These are phyloP conservation scores for Radopholus similis DNA, from an alignment of 1,140 invertebrate genomes.

Conservation along the genomic window DNA sequence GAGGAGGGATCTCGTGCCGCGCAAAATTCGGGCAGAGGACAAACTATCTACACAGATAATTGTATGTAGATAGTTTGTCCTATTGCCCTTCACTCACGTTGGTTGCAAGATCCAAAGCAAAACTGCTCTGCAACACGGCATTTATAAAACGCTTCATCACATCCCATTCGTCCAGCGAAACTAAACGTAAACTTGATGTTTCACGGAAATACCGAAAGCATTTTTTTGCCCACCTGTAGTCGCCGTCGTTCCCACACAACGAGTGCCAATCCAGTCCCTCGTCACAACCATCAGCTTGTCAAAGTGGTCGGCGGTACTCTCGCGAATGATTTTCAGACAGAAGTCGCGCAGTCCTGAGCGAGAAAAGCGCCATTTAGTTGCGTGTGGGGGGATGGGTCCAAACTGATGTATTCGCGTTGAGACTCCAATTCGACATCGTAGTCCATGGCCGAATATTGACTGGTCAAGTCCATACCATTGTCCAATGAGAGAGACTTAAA, in stretches of 20 bases:
- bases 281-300: conserved; percentile 26
- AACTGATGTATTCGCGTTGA: conserved; percentile 41
- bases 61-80: too few species aligned
- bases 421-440: conserved; percentile 49
- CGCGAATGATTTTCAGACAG: conserved; percentile 33
- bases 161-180: conserved; percentile 44
- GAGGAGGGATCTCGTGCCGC: too few species aligned
- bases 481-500: too few species aligned
- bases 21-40: too few species aligned
- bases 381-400: not conserved
- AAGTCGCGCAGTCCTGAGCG: conserved; percentile 43
- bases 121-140: conserved; percentile 27
- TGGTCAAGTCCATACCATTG: conserved; percentile 19
- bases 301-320: conserved; percentile 33
- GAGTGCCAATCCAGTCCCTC: conserved; percentile 33
- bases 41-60: too few species aligned
- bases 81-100: conserved; percentile 13
- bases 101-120: conserved; percentile 33
- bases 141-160: conserved; percentile 47
- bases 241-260: conserved; percentile 32
- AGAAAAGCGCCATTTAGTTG: not conserved
- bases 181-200: conserved; percentile 16
- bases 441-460: conserved; percentile 47
- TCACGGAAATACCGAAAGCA: not conserved
- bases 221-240: too few species aligned